phyloP scores from a whole-genome alignment of 2,797 vertebrate genomes.

The Myotis planiceps region DNA sequence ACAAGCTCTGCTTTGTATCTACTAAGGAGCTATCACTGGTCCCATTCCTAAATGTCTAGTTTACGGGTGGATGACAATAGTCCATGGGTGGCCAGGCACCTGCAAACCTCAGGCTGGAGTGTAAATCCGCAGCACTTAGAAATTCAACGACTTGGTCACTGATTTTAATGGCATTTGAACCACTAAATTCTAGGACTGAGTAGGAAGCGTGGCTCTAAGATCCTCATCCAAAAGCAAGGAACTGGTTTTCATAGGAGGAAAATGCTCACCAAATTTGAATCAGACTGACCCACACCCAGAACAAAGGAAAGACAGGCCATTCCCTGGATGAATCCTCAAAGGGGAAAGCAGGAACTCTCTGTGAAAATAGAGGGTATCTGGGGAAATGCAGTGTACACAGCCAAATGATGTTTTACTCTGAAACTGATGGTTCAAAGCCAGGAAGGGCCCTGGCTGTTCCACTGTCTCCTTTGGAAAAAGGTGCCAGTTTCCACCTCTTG shows the following conservation, averaged over 20 bases:
- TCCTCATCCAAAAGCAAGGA: not conserved
- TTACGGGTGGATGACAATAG: not conserved
- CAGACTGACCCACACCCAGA: not conserved
- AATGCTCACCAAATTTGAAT: not conserved
- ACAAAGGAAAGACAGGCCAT: not conserved
- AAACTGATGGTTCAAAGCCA: not conserved
- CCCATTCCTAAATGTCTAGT: not conserved
- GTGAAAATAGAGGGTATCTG: not conserved
- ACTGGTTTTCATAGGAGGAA: not conserved
- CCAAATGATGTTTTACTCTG: not conserved
- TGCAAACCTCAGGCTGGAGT: not conserved
- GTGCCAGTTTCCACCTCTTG: not conserved
- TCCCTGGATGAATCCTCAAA: not conserved
- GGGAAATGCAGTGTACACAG: not conserved
- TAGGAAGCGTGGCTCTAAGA: not conserved
- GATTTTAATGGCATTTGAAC: not conserved
- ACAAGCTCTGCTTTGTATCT: not conserved
- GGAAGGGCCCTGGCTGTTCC: not conserved
- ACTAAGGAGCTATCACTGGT: not conserved
- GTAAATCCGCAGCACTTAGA: not conserved
- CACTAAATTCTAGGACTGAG: not conserved
- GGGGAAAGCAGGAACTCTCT: not conserved
- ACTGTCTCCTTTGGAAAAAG: not conserved
- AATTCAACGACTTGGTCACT: not conserved
- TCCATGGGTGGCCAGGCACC: not conserved